Conservation (phyloP, 2,113 vertebrate genomes). For the Deroptyus accipitrinus region DNA sequence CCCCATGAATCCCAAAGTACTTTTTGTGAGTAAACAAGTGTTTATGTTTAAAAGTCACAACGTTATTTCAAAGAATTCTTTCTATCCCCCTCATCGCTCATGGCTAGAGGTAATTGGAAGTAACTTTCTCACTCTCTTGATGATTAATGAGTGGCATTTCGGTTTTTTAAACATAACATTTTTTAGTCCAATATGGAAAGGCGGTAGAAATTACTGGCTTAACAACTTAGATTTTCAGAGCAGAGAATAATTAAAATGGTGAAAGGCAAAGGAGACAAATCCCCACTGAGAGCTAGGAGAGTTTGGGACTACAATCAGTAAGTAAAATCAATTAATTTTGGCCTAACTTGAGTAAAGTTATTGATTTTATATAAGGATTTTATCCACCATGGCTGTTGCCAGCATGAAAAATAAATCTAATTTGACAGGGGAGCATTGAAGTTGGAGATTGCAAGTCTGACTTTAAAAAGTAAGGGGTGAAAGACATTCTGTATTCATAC, state of each 20-base stretch:
- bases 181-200: background rate
- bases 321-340: constrained; percentile 24
- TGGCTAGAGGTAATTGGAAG: background rate
- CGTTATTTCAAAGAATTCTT: background rate
- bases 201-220: background rate
- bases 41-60: constrained; percentile 28
- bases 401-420: constrained; percentile 14
- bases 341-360: background rate
- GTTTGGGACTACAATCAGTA: background rate
- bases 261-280: background rate
- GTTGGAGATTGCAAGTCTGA: background rate
- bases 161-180: background rate
- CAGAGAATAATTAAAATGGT: background rate
- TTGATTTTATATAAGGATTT: constrained; percentile 14
- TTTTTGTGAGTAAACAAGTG: constrained; percentile 5
- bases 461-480: background rate
- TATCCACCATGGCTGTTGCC: background rate
- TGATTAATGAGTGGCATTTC: background rate
- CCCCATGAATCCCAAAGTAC: background rate
- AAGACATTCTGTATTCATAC: background rate
- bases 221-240: constrained; percentile 21
- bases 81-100: background rate
- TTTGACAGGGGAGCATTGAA: background rate
- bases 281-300: background rate
- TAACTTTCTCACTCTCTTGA: background rate